Conservation (phyloP, 2,113 vertebrate species). For the Tor tambroides region DNA sequence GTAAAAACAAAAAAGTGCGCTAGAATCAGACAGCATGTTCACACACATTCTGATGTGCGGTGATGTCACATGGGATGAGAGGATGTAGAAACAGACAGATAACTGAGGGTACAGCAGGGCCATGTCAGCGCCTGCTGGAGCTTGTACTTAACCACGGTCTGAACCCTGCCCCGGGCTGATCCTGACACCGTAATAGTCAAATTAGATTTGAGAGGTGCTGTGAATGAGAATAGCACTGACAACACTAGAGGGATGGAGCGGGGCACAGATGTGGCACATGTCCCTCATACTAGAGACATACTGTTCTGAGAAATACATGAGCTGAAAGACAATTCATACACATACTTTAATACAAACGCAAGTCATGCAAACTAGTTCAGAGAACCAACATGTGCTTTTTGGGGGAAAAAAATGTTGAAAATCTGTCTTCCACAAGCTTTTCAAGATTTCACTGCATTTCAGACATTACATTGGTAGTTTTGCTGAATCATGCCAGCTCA, state of each 20-base stretch:
- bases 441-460: not conserved
- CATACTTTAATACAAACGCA: not conserved
- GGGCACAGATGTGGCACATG: not conserved
- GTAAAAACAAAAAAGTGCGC: not conserved
- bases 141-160: conserved; percentile 13
- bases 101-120: conserved; percentile 13
- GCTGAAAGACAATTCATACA: not conserved
- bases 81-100: conserved; percentile 9
- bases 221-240: not conserved
- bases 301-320: not conserved
- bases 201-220: conserved; percentile 25
- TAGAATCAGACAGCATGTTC: not conserved
- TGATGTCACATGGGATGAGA: not conserved
- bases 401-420: not conserved
- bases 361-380: not conserved
- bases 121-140: conserved; percentile 8
- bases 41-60: not conserved
- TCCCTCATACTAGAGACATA: not conserved
- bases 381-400: not conserved
- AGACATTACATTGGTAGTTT: not conserved
- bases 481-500: not conserved
- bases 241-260: conserved; percentile 2
- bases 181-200: not conserved
- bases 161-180: conserved; percentile 21
- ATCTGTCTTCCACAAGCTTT: not conserved